These are phyloP conservation scores for Cerastoderma edule DNA, from an alignment of 2,888 invertebrate genomes.

Conservation along the genomic window DNA sequence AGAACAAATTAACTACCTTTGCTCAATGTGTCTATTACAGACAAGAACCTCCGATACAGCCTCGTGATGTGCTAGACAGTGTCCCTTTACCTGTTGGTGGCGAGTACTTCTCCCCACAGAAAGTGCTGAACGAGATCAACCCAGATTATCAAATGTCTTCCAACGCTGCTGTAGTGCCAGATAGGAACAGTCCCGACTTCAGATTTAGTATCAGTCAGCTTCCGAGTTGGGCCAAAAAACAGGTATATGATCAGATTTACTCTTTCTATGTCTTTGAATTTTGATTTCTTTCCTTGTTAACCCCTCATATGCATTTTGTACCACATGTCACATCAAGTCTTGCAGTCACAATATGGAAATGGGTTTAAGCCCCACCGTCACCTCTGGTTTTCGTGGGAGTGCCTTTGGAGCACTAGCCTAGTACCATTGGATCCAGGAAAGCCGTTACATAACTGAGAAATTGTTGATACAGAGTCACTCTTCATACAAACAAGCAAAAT, in stretches of 20 bases:
- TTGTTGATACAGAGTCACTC: no score
- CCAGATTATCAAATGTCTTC: slow-evolving; percentile 19
- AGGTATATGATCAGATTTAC: slow-evolving; percentile 64
- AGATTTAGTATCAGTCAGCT: slow-evolving; percentile 80
- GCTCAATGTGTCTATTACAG: not conserved
- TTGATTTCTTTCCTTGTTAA: not conserved
- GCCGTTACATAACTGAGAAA: no score
- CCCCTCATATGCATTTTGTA: no score
- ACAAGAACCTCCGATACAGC: slow-evolving; percentile 3
- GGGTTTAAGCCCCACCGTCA: no score
- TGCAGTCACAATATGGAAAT: no score
- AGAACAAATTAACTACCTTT: not conserved
- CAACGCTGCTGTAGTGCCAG: slow-evolving; percentile 15
- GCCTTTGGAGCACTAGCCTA: no score
- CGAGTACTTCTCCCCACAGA: slow-evolving; percentile 62
- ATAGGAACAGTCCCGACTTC: slow-evolving; percentile 63
- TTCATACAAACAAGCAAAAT: no score
- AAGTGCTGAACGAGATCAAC: slow-evolving; percentile 57
- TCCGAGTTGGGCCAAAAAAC: slow-evolving; percentile 82
- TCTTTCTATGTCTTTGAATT: not conserved
- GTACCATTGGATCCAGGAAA: no score
- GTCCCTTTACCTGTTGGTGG: slow-evolving; percentile 32
- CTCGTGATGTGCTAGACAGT: slow-evolving; percentile 41
- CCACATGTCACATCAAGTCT: no score
- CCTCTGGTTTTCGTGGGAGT: no score